Percentiles rank a stretch among this genome's conserved stretches.
Conservation (phyloP, 2,888 invertebrate species). For the Lasius fuliginosus region DNA sequence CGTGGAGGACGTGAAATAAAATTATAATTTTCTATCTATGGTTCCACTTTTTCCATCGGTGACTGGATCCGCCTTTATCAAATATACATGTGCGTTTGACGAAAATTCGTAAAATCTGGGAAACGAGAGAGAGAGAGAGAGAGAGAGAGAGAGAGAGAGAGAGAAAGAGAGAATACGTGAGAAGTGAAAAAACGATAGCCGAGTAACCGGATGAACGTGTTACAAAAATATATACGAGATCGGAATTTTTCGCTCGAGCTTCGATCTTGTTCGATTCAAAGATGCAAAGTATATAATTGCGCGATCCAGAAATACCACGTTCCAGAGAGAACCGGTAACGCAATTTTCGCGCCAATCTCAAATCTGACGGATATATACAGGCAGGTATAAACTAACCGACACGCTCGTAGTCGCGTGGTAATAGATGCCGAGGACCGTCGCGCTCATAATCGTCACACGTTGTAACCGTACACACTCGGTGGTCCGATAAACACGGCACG, state of each 20-base stretch:
- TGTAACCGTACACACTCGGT: slow-evolving; percentile 28
- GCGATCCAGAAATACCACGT: background rate
- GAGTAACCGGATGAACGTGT: background rate
- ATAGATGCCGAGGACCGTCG: background rate
- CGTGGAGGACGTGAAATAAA: background rate
- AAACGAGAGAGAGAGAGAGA: background rate
- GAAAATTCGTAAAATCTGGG: background rate
- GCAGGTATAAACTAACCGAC: slow-evolving; percentile 9
- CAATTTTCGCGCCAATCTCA: background rate
- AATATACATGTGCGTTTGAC: background rate
- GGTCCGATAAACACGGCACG: slow-evolving; percentile 25
- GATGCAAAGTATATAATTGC: background rate
- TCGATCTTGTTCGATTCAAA: background rate
- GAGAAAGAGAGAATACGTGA: background rate
- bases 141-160: background rate
- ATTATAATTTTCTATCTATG: slow-evolving; percentile 18
- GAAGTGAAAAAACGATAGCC: background rate
- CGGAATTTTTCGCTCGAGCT: background rate
- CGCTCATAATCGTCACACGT: slow-evolving; percentile 42
- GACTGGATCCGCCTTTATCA: background rate
- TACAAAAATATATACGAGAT: background rate
- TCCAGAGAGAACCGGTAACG: background rate
- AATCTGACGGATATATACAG: slow-evolving; percentile 19
- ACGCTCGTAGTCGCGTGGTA: slow-evolving; percentile 3
- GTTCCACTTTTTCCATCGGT: background rate